Conservation (phyloP, 2,113 vertebrate species). For the Vulpes ferrilata region DNA sequence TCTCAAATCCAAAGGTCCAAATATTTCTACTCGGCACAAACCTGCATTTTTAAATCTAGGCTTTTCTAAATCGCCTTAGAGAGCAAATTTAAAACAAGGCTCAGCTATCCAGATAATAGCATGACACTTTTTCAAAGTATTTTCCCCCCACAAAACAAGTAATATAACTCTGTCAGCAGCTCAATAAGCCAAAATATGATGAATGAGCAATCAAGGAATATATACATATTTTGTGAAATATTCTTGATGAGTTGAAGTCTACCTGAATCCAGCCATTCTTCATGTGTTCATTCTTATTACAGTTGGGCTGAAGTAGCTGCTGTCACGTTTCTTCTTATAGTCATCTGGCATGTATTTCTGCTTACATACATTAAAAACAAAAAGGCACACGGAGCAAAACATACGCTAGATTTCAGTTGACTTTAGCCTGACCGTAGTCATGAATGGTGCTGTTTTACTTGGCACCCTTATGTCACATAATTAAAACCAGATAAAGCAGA, state of each 20-base stretch:
- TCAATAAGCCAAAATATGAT: conserved; percentile 76
- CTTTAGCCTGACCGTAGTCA: not conserved
- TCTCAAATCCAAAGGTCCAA: not conserved
- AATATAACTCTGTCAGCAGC: conserved; percentile 71
- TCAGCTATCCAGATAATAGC: conserved; percentile 50
- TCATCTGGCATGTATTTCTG: conserved; percentile 59
- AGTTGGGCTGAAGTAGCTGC: not conserved
- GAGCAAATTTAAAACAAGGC: conserved; percentile 59
- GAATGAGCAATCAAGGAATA: conserved; percentile 68
- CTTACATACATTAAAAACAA: conserved; percentile 5
- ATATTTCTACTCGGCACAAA: not conserved
- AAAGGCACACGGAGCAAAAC: conserved; percentile 30
- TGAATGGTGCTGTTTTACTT: conserved; percentile 3
- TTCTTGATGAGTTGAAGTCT: conserved; percentile 67
- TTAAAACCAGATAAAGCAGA: conserved; percentile 64
- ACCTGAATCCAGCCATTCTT: conserved; percentile 68
- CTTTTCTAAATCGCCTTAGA: conserved; percentile 33
- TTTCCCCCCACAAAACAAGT: conserved; percentile 40
- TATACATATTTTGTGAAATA: conserved; percentile 67
- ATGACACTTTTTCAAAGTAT: conserved; percentile 21
- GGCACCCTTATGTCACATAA: not conserved
- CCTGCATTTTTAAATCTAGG: not conserved
- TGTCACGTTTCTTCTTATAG: not conserved
- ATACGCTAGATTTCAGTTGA: not conserved
- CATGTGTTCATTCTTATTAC: conserved; percentile 57